phyloP scores from a whole-genome alignment of 2,888 invertebrate species.

The Strigamia crassipes region DNA sequence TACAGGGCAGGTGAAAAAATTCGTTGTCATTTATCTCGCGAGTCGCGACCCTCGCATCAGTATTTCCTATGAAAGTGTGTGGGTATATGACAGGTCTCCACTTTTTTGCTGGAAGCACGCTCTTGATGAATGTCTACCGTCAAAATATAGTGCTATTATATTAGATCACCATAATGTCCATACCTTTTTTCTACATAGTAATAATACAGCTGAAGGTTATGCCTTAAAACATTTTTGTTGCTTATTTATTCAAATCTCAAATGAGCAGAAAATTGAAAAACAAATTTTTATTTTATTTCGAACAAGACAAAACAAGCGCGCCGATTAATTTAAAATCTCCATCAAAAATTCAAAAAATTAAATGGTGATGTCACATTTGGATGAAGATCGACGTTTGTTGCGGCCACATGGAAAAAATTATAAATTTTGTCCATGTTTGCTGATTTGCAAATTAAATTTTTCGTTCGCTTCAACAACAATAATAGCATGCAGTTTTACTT shows the following conservation, averaged over 20 bases:
- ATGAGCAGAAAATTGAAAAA: background rate
- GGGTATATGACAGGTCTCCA: background rate
- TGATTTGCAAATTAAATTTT: too few relatives aligned
- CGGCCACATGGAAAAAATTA: too few relatives aligned
- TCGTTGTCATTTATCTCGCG: background rate
- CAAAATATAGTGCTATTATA: background rate
- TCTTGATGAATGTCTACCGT: slow-evolving; percentile 7
- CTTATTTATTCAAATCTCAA: background rate
- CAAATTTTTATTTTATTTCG: too few relatives aligned
- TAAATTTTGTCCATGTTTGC: too few relatives aligned
- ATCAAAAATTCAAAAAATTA: too few relatives aligned
- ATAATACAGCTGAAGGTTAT: background rate
- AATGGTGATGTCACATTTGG: too few relatives aligned
- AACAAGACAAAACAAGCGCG: too few relatives aligned
- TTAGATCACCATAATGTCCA: background rate
- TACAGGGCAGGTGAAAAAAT: background rate
- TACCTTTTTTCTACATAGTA: background rate
- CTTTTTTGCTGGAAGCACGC: slow-evolving; percentile 5
- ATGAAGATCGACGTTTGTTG: too few relatives aligned
- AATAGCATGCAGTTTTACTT: too few relatives aligned
- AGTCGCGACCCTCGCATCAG: background rate
- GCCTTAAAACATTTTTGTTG: background rate
- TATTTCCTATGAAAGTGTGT: background rate
- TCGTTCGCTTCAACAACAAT: too few relatives aligned
- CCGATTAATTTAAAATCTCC: too few relatives aligned